A percentile compares a stretch with the other conserved stretches of the same genome.
Conservation (phyloP, 2,113 vertebrate genomes). For the Ceyx margarethae region DNA sequence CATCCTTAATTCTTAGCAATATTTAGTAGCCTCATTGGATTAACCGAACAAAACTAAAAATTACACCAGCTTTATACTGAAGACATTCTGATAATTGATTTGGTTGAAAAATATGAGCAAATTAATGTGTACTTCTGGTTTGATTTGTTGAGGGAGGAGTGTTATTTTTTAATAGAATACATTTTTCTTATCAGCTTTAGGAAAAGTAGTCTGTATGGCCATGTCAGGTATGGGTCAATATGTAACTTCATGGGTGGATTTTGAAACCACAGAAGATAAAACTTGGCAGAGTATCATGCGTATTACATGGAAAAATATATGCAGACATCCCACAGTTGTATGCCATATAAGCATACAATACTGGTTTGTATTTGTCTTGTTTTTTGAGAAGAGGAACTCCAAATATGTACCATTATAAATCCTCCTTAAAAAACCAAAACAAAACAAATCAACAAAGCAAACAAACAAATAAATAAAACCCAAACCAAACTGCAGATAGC, state of each 20-base stretch:
- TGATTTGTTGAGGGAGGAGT: not conserved
- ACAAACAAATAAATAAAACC: too few relatives aligned
- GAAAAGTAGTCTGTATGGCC: not conserved
- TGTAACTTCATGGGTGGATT: not conserved
- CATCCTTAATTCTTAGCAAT: not conserved
- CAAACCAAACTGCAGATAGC: not conserved
- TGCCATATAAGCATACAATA: not conserved
- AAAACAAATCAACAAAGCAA: too few relatives aligned
- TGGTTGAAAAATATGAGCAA: not conserved
- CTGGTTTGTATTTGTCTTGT: not conserved
- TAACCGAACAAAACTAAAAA: not conserved
- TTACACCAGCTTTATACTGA: not conserved
- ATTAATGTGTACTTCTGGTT: not conserved
- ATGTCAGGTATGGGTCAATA: not conserved
- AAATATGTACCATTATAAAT: not conserved
- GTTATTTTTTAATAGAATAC: not conserved
- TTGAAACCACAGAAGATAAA: not conserved
- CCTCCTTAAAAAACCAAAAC: too few relatives aligned
- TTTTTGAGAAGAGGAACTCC: not conserved
- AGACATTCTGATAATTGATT: not conserved
- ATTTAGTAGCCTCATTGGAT: not conserved
- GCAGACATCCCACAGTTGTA: not conserved
- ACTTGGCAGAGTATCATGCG: not conserved
- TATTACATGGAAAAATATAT: not conserved
- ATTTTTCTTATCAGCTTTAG: not conserved